phyloP scores from a whole-genome alignment of 2,113 vertebrate genomes.

The Martes martes region DNA sequence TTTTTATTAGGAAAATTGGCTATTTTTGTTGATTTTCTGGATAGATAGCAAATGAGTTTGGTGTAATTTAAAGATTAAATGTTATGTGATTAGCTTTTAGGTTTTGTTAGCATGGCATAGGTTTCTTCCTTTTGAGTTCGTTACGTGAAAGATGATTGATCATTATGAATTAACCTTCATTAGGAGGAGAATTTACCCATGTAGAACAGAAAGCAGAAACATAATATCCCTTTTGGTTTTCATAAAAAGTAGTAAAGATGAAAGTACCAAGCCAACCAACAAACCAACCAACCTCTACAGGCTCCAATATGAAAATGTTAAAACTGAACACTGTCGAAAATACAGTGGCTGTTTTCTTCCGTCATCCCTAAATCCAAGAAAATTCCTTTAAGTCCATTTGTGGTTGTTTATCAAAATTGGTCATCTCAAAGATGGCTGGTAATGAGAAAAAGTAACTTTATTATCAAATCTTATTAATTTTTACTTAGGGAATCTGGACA shows the following conservation, averaged over 20 bases:
- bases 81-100: neutral
- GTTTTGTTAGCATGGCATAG: neutral
- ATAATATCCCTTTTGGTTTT: neutral
- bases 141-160: neutral
- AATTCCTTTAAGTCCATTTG: neutral
- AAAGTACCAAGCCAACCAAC: neutral
- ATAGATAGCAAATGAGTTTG: neutral
- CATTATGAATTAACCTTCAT: neutral
- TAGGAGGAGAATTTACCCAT: neutral
- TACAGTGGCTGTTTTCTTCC: neutral
- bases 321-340: neutral
- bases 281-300: neutral
- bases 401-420: neutral
- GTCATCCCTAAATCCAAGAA: neutral
- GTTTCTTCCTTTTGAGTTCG: neutral
- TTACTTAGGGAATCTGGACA: neutral
- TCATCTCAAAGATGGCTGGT: neutral
- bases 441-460: neutral
- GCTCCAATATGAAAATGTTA: neutral
- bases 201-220: neutral
- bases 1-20: neutral
- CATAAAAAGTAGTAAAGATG: neutral
- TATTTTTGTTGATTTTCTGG: constrained; percentile 11
- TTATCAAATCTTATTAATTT: neutral
- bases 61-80: neutral